Conservation (phyloP, 2,888 invertebrate species). For the Apotomis capreana region DNA sequence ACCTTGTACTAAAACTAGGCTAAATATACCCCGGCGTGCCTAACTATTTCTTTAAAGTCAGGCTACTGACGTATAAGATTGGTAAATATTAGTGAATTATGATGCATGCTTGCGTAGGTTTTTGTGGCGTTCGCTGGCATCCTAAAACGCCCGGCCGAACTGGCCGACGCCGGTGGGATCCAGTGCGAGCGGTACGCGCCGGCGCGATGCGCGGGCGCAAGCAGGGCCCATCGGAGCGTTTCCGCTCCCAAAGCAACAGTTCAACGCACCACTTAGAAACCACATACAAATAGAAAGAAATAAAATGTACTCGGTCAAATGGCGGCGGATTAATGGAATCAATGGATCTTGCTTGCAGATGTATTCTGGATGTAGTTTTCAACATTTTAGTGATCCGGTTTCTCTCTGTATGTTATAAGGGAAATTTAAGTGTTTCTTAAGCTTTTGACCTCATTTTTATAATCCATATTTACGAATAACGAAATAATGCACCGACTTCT, state of each 20-base stretch:
- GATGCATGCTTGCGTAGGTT: conserved; percentile 31
- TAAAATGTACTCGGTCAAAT: conserved; percentile 13
- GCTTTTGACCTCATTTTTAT: no score
- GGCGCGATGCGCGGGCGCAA: conserved; percentile 51
- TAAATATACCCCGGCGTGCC: no score
- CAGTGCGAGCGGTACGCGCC: conserved; percentile 60
- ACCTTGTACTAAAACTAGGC: not conserved
- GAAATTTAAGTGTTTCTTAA: no score
- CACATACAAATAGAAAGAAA: conserved; percentile 26
- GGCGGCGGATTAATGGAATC: conserved; percentile 9
- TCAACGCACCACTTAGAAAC: conserved; percentile 60
- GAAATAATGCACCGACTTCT: no score
- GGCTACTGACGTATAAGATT: conserved; percentile 5
- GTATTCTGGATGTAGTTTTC: conserved; percentile 1
- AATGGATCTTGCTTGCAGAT: not conserved
- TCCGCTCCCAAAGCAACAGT: conserved; percentile 64
- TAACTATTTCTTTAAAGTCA: no score
- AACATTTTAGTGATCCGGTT: not conserved
- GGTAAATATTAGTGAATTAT: conserved; percentile 27
- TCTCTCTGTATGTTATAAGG: not conserved
- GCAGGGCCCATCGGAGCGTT: conserved; percentile 53
- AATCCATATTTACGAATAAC: no score
- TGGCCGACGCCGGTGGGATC: conserved; percentile 61
- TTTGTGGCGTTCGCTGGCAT: conserved; percentile 4
- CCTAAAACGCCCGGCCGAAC: conserved; percentile 45